A percentile compares a stretch with the other conserved stretches of the same genome.
phyloP scores from a whole-genome alignment of 2,888 invertebrate species.

The Parasteatoda lunata region DNA sequence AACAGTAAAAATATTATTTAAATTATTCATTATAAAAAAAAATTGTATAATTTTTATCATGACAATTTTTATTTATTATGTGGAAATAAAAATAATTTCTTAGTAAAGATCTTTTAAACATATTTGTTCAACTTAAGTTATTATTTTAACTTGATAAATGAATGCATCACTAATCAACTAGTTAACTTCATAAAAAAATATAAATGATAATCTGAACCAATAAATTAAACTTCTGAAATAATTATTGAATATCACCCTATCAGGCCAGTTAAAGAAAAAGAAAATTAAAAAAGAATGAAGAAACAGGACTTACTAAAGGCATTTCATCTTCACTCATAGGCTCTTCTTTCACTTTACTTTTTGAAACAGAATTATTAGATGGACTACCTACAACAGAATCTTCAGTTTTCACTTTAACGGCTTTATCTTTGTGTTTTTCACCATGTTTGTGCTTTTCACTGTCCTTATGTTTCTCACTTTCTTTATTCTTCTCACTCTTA shows the following conservation, averaged over 20 bases:
- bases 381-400: background rate
- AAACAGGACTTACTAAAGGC: conserved; percentile 80
- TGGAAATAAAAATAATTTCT: no score
- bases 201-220: no score
- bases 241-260: no score
- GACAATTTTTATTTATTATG: no score
- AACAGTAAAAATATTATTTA: no score
- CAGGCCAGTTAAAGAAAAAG: no score
- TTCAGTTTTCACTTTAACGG: conserved; percentile 2
- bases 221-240: no score
- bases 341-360: conserved; percentile 42
- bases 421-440: conserved; percentile 26
- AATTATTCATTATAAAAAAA: no score
- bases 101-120: background rate
- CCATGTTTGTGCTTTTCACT: conserved; percentile 23
- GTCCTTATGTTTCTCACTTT: conserved; percentile 38
- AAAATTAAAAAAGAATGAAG: no score
- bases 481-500: conserved; percentile 11
- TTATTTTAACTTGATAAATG: background rate
- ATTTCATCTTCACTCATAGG: conserved; percentile 81
- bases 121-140: background rate
- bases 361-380: background rate
- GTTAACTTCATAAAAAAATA: no score
- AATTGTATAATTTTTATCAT: no score
- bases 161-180: background rate